Evolutionary conservation across 2,113 vertebrate species (phyloP), one percentile per base, ranked within the genome.

Genomic region (Catharus minimus): DNA sequence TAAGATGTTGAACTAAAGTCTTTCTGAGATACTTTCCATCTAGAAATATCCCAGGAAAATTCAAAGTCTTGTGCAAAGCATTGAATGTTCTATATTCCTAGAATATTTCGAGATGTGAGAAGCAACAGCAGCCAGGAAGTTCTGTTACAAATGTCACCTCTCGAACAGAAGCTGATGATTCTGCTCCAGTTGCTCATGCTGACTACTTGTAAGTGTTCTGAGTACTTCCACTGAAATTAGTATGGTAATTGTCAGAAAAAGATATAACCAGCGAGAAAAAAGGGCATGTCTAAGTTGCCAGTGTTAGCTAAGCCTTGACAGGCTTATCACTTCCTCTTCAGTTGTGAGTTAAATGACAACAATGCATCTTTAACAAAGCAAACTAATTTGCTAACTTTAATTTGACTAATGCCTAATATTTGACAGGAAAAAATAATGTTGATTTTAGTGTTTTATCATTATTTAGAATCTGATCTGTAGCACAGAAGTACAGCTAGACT

Each of bases 341-440:
- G 69, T 52, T 85, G 41, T 50, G 52, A 95, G 93, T 88, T 93
- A 94, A 87, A 52, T 64, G 13, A 26, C 30, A 95, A 84, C 65
- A 94, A 20, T 5, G 41, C 57, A 75, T 86, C 91, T 96, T 93
- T 93, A 88, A 89, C 44, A 95, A 92, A 94, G 30, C 13, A 78
- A 66, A 93, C 44, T 90, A 86, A 95, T 95, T 94, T 94, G 7
- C 61, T 82, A 88, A 86, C 28, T 79, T 67, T 87, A 71, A 91
- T 93, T 83, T 91, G 71, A 82, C 62, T 89, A 77, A 65, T 83
- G 47, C 19, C 27, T 77, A 85, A 50, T 41, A 91, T 77, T 83
- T 96, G 46, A 30, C n/a, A 85, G 24, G 86, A 88, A 89, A 90
- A 53, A 49, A 56, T 16, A 81, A 83, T 60, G 16, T 64, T 75